phyloP scores from a whole-genome alignment of 2,113 vertebrate species.

The Mastomys natalensis region DNA sequence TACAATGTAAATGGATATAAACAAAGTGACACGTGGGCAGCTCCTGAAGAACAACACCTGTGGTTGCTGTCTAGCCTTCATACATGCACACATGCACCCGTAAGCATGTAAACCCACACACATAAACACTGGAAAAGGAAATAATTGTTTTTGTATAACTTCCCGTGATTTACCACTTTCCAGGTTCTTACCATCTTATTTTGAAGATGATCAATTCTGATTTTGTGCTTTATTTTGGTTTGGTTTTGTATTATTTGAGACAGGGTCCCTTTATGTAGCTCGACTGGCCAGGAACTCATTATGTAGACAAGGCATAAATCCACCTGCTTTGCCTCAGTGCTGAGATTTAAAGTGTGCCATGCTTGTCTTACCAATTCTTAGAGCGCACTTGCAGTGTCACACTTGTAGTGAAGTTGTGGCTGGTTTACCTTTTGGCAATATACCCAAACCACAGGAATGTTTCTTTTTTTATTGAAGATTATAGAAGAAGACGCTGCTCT shows the following conservation, averaged over 20 bases:
- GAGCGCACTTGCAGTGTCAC: not conserved
- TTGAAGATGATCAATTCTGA: not conserved
- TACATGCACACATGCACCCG: not conserved
- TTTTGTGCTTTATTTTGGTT: not conserved
- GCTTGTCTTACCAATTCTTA: not conserved
- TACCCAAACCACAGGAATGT: constrained; percentile 36
- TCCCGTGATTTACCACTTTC: not conserved
- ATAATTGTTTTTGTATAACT: not conserved
- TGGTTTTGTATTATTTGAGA: not conserved
- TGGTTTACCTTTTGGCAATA: not conserved
- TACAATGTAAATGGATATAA: not conserved
- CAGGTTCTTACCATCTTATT: not conserved
- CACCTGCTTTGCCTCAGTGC: not conserved
- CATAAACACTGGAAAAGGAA: not conserved
- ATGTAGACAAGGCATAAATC: not conserved
- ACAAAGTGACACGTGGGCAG: not conserved
- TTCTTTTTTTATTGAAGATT: constrained; percentile 88
- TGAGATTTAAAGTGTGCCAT: not conserved
- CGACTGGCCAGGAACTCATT: not conserved
- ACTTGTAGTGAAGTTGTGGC: not conserved
- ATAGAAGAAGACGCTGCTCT: constrained; percentile 97
- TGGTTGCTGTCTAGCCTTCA: not conserved
- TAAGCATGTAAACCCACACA: not conserved
- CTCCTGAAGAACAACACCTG: not conserved
- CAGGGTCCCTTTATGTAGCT: not conserved